Evolutionary conservation across 2,888 invertebrate species (phyloP), one percentile per base, ranked within the genome.

Genomic region (Miltochrista miniata): DNA sequence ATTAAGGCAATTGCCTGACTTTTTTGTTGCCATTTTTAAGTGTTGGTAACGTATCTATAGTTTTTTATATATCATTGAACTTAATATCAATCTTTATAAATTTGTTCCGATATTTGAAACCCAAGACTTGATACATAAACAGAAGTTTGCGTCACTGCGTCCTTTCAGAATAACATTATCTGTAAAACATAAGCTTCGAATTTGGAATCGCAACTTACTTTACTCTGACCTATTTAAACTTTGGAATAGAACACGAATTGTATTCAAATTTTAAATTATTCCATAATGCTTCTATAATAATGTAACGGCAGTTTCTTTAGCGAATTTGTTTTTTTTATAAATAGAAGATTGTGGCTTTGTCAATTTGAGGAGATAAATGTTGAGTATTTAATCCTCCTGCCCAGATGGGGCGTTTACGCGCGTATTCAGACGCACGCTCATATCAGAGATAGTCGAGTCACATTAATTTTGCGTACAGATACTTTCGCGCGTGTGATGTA

Each of bases 231-330:
- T 48, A 68, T 47, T 69, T 62, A 62, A 50, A 51, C 55, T 67
- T 56, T 34, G 56, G 56, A 68, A 70, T 60, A 59, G 61, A 61
- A 71, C 68, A 73, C 61, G 59, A 64, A 66, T 54, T 57, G 61
- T 66, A 62, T 65, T 62, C 62, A 59, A 71, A 72, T 64, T 74
- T 68, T 63, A 70, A 70, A 70, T 59, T 53, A 56, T 69, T 56
- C 50, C 36, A 54, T 55, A 56, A 48, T 45, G 50, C 51, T 61
- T 52, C 49, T 51, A 47, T 43, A 51, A 56, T 51, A 45, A 48
- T 48, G 47, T 53, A 35, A 45, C 29, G 40, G 44, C 41, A 43
- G 45, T 24, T 24, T 24, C 18, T 14, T 36, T 36, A 14, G 14
- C 14, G 45, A 14, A 14, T 34, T 39, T 42, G 7, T 38, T 36